These are phyloP conservation scores for Heterocephalus glaber DNA, from an alignment of 2,113 vertebrate genomes.

Conservation along the genomic window DNA sequence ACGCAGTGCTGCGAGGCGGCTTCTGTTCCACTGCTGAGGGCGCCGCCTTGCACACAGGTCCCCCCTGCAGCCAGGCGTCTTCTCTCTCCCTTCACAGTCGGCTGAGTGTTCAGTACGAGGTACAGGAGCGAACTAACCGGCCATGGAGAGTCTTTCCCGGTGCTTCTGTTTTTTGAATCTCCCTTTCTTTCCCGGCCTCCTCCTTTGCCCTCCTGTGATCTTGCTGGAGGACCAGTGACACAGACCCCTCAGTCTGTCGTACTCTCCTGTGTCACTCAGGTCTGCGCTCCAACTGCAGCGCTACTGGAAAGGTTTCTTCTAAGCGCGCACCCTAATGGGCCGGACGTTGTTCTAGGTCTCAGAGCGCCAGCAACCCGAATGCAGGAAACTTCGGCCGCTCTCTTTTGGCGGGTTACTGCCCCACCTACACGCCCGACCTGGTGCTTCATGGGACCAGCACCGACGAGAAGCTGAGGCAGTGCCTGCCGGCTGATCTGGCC, in stretches of 20 bases:
- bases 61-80: neutral
- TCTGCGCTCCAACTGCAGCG: neutral
- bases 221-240: neutral
- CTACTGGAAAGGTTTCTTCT: neutral
- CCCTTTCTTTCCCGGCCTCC: neutral
- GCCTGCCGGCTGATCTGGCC: constrained; percentile 87
- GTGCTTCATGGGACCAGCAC: constrained; percentile 90
- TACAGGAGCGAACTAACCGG: neutral
- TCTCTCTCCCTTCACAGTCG: no score
- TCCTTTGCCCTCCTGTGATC: neutral
- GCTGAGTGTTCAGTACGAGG: neutral
- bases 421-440: constrained; percentile 91
- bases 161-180: neutral
- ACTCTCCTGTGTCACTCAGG: neutral
- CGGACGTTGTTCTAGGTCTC: constrained; percentile 84
- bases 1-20: neutral
- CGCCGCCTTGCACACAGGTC: neutral
- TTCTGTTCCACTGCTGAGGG: neutral
- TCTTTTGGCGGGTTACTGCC: constrained; percentile 91
- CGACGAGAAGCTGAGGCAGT: constrained; percentile 89
- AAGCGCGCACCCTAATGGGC: neutral
- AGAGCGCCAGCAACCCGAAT: constrained; percentile 85
- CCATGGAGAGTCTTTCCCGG: neutral
- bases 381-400: constrained; percentile 91
- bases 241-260: neutral